A percentile compares a stretch with the other conserved stretches of the same genome.
Evolutionary conservation across 2,888 invertebrate species (phyloP).

Genomic region (Sympetrum striolatum): DNA sequence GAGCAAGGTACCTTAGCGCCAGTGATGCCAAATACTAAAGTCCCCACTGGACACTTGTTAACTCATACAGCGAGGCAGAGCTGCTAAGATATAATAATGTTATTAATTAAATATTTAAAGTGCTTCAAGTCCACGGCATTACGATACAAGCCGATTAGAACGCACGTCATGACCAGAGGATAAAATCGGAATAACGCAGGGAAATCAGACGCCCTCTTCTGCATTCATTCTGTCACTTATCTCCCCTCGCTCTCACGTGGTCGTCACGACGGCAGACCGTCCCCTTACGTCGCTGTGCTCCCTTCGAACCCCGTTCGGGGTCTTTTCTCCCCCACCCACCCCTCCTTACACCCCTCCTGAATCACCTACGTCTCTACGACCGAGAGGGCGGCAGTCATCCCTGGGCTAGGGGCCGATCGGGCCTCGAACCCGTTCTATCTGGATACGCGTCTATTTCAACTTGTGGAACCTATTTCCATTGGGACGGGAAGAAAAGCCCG

Average conservation of each 20-base stretch:
- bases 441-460: not conserved
- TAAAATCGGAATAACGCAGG: too few species aligned
- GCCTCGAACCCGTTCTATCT: slow-evolving; percentile 28
- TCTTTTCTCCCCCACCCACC: slow-evolving; percentile 3
- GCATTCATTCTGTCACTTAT: not conserved
- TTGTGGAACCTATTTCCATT: not conserved
- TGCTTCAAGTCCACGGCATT: too few species aligned
- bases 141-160: too few species aligned
- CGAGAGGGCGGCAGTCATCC: slow-evolving; percentile 23
- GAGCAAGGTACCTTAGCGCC: too few species aligned
- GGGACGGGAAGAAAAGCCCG: not conserved
- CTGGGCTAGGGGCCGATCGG: slow-evolving; percentile 18
- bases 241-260: not conserved
- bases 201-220: too few species aligned
- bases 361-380: slow-evolving; percentile 7
- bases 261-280: slow-evolving; percentile 1
- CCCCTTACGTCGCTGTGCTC: slow-evolving; percentile 4
- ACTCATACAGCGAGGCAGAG: too few species aligned
- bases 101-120: too few species aligned
- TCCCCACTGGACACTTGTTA: too few species aligned
- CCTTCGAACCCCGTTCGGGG: slow-evolving; percentile 17
- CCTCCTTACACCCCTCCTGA: not conserved
- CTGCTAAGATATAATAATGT: too few species aligned
- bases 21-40: too few species aligned
- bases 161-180: too few species aligned